Percentiles rank a stretch among this genome's conserved stretches.
Evolutionary conservation across 2,797 vertebrate genomes (phyloP).

Genomic region (Poecile montanus): DNA sequence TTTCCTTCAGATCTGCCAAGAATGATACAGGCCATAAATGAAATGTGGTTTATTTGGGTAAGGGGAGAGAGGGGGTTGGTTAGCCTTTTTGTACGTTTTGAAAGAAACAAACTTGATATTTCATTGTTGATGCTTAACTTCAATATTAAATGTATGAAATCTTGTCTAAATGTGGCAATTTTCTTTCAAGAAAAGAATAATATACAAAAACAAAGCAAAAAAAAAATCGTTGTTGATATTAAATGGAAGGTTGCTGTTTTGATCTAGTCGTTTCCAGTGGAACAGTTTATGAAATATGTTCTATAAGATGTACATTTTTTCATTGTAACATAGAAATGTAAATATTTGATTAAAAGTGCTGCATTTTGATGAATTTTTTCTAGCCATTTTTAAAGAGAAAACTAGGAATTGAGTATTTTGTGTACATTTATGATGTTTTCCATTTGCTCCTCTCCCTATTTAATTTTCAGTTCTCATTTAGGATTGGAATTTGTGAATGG

Average conservation of each 20-base stretch:
- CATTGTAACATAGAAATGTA: slow-evolving; percentile 96
- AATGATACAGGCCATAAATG: slow-evolving; percentile 77
- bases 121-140: slow-evolving; percentile 81
- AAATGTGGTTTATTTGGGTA: slow-evolving; percentile 75
- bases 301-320: slow-evolving; percentile 91
- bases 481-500: slow-evolving; percentile 79
- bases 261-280: slow-evolving; percentile 82
- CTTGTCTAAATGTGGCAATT: slow-evolving; percentile 75
- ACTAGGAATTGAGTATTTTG: slow-evolving; percentile 96
- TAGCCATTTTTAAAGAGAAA: slow-evolving; percentile 93
- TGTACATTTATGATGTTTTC: slow-evolving; percentile 88
- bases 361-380: slow-evolving; percentile 95
- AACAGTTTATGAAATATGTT: slow-evolving; percentile 87
- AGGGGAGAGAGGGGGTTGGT: slow-evolving; percentile 61
- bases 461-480: slow-evolving; percentile 84
- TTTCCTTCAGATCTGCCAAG: slow-evolving; percentile 80
- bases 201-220: slow-evolving; percentile 55
- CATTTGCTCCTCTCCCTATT: slow-evolving; percentile 78
- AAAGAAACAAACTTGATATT: slow-evolving; percentile 66
- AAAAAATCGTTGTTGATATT: slow-evolving; percentile 69
- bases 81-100: slow-evolving; percentile 77
- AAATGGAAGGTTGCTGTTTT: slow-evolving; percentile 79
- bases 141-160: slow-evolving; percentile 72
- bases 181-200: slow-evolving; percentile 69
- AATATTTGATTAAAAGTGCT: slow-evolving; percentile 90